Evolutionary conservation across 2,113 vertebrate genomes (phyloP).

Genomic region (Diadophis punctatus): DNA sequence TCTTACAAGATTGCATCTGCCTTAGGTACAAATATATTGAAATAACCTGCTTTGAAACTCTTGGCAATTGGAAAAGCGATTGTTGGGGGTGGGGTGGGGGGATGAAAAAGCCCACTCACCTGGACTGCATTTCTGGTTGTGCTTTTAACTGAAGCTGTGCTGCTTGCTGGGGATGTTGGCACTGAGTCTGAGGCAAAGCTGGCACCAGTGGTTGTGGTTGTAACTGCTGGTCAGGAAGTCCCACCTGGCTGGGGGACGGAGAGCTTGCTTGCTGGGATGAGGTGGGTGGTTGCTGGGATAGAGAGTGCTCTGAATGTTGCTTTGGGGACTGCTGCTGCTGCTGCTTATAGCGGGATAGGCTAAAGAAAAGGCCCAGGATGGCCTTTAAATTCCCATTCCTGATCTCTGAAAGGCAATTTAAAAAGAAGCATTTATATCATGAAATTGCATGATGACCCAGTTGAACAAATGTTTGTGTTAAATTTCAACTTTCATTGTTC

Average conservation of each 20-base stretch:
- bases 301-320: conserved; percentile 56
- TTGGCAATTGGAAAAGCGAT: neutral
- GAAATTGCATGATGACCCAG: neutral
- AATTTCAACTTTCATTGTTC: neutral
- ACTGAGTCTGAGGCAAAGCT: conserved; percentile 60
- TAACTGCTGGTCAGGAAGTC: conserved; percentile 54
- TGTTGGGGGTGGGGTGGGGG: accelerated
- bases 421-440: conserved; percentile 37
- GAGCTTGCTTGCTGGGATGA: conserved; percentile 56
- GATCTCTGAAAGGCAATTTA: conserved; percentile 83
- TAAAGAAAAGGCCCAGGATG: conserved; percentile 97
- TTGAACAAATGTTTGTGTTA: neutral
- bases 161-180: conserved; percentile 70
- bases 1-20: neutral
- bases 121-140: conserved; percentile 96
- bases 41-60: neutral
- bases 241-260: conserved; percentile 66
- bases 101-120: conserved; percentile 66
- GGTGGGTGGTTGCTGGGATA: conserved; percentile 46
- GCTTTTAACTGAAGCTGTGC: conserved; percentile 73
- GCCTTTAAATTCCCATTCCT: conserved; percentile 98
- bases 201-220: conserved; percentile 55
- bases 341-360: conserved; percentile 95
- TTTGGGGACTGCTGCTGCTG: conserved; percentile 84
- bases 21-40: neutral